Base-by-base conservation (phyloP, 2,888 invertebrate genomes). In the Choreutis nemorana region DNA sequence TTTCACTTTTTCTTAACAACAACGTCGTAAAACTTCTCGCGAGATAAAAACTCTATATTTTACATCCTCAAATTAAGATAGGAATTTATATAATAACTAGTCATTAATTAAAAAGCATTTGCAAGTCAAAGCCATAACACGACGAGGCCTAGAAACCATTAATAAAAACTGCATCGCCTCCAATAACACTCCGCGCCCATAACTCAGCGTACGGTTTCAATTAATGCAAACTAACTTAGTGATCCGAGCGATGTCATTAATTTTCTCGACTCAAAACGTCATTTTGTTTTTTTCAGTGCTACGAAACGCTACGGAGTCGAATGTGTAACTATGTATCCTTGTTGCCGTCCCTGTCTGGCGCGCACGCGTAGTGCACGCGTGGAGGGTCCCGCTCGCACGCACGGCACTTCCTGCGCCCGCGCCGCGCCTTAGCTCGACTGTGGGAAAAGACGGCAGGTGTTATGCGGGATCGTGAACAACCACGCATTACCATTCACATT, bases 361-460 rank as follows among this genome's bases (percentile, higher is more conserved):
- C 38, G 36, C 73, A 67, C 68, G 68, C 66, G 59, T 41, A 41
- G 35, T 35, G 35, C 36, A 37, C 45, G 33, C 29, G 37, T 37
- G 25, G 27, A 32, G 35, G 37, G 47, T 68, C 71, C 50, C 67
- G 46, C 61, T 65, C 62, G 54, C 64, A 55, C 68, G 49, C 70
- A 55, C 58, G 45, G 36, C 45, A 42, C 32, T 23, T 20, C 23
- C 61, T 56, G 71, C 68, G 65, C 70, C 50, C 48, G 64, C 64
- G 68, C 62, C 62, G 57, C 45, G 42, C 45, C 52, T 50, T 50
- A 55, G 61, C 63, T 51, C 60, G 73, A 80, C 67, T 80, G 81
- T 81, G 81, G 81, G 81, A 81, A 81, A 79, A 77, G 63, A 71
- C 72, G 80, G 81, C 81, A 82, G 82, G 81, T 82, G 82, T 68